Base-by-base conservation (phyloP, 92 coral and sea anemone species). In the Diadumene lineata region DNA sequence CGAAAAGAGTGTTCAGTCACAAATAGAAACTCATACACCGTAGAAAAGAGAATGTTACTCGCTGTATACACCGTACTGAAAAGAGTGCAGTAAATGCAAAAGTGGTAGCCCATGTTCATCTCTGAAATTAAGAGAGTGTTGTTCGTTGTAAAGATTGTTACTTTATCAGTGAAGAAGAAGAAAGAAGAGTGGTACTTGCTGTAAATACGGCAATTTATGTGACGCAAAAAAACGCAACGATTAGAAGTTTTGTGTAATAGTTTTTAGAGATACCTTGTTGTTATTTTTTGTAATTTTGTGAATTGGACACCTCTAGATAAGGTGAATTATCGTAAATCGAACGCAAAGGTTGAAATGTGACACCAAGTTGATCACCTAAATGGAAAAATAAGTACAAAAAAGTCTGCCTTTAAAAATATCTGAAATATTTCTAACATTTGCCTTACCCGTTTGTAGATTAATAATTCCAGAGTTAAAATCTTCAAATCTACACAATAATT, bases 401-500 rank as follows among this genome's bases (percentile, higher is more conserved):
- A 72, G 56, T 34, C 31, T 72, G 77, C 34, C 33, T 62, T 9
- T 24, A 72, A 72, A 23, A 72, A 23, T 72, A 7, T 72, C 66
- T 72, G 1, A 72, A 72, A 72, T 72, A 33, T 72, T 72, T 72
- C 29, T 50, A 4, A 72, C 22, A 1, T 72, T 31, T 30, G 30
- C 66, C 33, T 34, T 72, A 44, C n/a, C 19, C 16, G 33, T 17
- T 28, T 31, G 1, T 16, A 33, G 77, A 4, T 13, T 38, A 13
- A 72, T 43, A 31, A 26, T 56, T 10, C 16, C 26, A 56, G 57
- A 53, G 9, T 32, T 32, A 56, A 38, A 72, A 11, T 8, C 16
- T 18, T 19, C 1, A 15, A 21, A 31, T n/a, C 55, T 56, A 48
- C 33, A 33, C 21, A 72, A 57, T 72, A 27, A 72, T 72, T 34